Evolutionary conservation across 1,140 invertebrate genomes (phyloP), one percentile per base, ranked within the genome.

Genomic region (Dolichoris vasculosae): DNA sequence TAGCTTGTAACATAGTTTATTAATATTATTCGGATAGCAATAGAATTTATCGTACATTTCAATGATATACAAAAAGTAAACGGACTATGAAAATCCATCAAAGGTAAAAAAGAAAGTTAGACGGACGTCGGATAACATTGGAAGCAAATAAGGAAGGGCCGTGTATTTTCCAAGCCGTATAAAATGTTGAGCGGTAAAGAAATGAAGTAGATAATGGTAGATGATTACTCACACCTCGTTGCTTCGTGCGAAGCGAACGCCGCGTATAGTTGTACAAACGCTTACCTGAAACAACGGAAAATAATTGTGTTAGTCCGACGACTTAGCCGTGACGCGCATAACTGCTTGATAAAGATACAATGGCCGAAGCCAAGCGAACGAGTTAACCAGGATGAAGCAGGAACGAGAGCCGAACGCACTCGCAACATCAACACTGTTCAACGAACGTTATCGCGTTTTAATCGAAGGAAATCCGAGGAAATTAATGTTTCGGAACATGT

Each of bases 261-360:
- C 30, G 15, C 35, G 35, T 59, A 8, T 43, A 0, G 15, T 38
- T 7, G 80, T 51, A 63, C 32, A 43, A 59, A 23, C 59, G 75
- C 82, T 67, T 78, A 84, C 82, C 59, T 84, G 90, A 91, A 93
- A 92, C 91, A 91, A 91, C 88, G 89, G 86, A 90, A 90, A 91
- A 91, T 90, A 92, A 92, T 91, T 90, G 86, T 88, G 88, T 92
- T 91, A 92, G 89, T 87, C 78, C 67, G 82, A 9, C 78, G 83
- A 87, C 73, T 87, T 87, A 64, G 35, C 48, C n/a, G 40, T 63
- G 69, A 87, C 86, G 86, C 84, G 77, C 84, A 67, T 43, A 75
- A 63, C n/a, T 20, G 6, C 51, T 63, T 46, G 71, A 76, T 76
- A 83, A 76, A 64, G 69, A 75, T 40, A 59, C 67, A 55, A 73